Conservation (phyloP, 1,140 invertebrate genomes). For the Apis dorsata region DNA sequence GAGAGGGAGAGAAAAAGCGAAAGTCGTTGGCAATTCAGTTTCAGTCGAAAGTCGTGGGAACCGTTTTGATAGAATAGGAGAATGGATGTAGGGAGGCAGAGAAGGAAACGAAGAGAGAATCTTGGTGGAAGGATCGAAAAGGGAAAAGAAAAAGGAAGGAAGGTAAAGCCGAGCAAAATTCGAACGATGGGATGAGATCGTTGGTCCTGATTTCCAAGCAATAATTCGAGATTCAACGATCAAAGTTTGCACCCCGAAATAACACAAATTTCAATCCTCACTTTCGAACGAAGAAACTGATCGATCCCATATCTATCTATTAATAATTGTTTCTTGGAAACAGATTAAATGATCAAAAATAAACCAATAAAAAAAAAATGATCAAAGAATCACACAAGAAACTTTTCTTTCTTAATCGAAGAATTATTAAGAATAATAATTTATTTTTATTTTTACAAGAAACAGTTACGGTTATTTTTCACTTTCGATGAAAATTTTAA, state of each 20-base stretch:
- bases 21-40: constrained; percentile 44
- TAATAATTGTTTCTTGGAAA: not conserved
- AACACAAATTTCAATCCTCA: not conserved
- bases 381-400: too few relatives aligned
- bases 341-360: too few relatives aligned
- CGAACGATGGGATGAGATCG: constrained; percentile 45
- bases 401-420: not conserved
- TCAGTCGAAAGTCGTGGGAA: constrained; percentile 61
- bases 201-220: constrained; percentile 48
- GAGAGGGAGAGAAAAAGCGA: not conserved
- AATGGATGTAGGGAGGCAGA: constrained; percentile 29
- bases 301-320: not conserved
- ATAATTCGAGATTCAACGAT: constrained; percentile 61
- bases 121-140: constrained; percentile 38
- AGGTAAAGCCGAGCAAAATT: constrained; percentile 48
- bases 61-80: constrained; percentile 44
- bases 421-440: too few relatives aligned
- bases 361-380: too few relatives aligned
- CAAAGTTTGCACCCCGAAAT: constrained; percentile 41
- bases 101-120: constrained; percentile 54
- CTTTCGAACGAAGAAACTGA: too few relatives aligned
- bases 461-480: too few relatives aligned
- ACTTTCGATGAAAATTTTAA: too few relatives aligned
- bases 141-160: constrained; percentile 5
- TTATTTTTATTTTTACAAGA: too few relatives aligned